phyloP scores from a whole-genome alignment of 2,797 vertebrate genomes.

The Ispidina picta region DNA sequence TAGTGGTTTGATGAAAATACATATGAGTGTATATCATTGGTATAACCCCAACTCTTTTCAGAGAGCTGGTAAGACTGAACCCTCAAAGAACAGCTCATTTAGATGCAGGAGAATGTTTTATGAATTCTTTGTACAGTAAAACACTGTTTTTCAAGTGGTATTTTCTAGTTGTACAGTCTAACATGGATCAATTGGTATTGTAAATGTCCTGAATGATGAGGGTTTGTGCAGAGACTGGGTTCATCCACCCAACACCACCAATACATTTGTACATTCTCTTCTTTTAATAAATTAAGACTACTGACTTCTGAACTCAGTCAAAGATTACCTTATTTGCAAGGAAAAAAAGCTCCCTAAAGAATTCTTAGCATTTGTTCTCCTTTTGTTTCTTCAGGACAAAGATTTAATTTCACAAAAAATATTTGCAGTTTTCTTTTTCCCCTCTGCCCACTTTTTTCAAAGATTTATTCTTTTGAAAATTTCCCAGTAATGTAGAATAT shows the following conservation, averaged over 20 bases:
- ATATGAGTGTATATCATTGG: neutral
- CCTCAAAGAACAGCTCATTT: neutral
- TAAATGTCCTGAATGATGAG: neutral
- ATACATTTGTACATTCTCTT: neutral
- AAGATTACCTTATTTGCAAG: neutral
- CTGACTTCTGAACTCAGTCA: neutral
- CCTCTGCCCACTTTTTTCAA: neutral
- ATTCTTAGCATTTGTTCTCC: neutral
- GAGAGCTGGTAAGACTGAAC: neutral
- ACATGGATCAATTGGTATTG: neutral
- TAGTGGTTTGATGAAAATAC: neutral
- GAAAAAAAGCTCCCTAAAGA: neutral
- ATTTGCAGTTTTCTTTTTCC: slow-evolving; percentile 14
- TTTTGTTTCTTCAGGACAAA: slow-evolving; percentile 17
- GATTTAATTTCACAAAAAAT: slow-evolving; percentile 14
- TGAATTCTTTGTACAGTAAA: neutral
- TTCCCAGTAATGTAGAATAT: neutral
- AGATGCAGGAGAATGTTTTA: neutral
- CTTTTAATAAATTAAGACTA: neutral
- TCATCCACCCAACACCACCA: neutral
- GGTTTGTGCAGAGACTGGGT: neutral
- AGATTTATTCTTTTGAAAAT: slow-evolving; percentile 13
- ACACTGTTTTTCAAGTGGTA: neutral
- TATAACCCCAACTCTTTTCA: neutral
- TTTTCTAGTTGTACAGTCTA: neutral